Conservation (phyloP, 2,888 invertebrate genomes). For the Pseudolycoriella hygida region DNA sequence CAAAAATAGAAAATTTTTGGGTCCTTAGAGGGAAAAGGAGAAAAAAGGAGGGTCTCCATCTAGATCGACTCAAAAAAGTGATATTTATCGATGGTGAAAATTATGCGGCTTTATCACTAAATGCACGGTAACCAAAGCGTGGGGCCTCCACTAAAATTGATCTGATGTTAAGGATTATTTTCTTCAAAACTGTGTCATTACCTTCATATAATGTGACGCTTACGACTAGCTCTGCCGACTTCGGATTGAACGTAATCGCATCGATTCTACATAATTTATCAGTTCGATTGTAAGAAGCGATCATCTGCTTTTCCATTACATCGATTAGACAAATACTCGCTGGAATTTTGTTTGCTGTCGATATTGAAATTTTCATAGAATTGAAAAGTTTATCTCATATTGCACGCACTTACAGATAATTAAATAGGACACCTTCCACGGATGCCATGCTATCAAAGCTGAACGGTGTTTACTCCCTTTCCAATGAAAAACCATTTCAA, state of each 20-base stretch:
- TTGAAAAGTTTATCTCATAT: too few relatives aligned
- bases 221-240: conserved; percentile 29
- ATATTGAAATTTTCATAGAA: too few relatives aligned
- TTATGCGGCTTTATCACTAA: too few relatives aligned
- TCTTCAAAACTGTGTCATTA: too few relatives aligned
- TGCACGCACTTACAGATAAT: conserved; percentile 16
- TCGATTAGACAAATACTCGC: conserved; percentile 21
- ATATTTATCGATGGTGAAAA: too few relatives aligned
- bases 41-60: too few relatives aligned
- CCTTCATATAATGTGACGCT: conserved; percentile 11
- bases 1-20: too few relatives aligned
- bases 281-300: conserved; percentile 21
- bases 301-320: conserved; percentile 19
- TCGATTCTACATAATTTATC: conserved; percentile 19
- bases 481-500: conserved; percentile 13
- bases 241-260: conserved; percentile 25
- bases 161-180: too few relatives aligned
- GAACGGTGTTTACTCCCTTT: conserved; percentile 1
- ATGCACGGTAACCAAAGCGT: too few relatives aligned
- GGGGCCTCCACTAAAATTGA: too few relatives aligned
- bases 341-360: conserved; percentile 21
- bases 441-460: conserved; percentile 29
- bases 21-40: too few relatives aligned
- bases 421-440: conserved; percentile 28
- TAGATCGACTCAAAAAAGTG: too few relatives aligned